phyloP scores from a whole-genome alignment of 2,113 vertebrate species.

The Menura novaehollandiae region DNA sequence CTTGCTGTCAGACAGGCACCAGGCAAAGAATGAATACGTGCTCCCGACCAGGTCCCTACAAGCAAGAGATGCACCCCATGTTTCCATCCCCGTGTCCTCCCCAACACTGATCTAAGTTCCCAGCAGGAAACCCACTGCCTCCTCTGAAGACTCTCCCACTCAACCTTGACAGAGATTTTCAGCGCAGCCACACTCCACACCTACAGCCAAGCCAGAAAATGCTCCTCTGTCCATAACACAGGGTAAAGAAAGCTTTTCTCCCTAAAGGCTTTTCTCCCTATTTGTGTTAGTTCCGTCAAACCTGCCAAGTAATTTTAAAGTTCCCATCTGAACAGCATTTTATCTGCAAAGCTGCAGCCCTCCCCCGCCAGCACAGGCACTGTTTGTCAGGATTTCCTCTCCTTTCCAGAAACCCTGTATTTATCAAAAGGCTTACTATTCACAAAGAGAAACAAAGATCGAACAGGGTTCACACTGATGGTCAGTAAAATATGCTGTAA shows the following conservation, averaged over 20 bases:
- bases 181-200: background rate
- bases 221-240: background rate
- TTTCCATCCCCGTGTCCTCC: background rate
- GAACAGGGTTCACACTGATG: background rate
- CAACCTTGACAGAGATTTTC: background rate
- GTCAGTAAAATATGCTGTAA: background rate
- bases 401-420: background rate
- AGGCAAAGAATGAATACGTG: background rate
- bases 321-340: background rate
- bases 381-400: constrained; percentile 49
- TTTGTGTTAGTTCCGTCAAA: background rate
- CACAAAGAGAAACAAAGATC: constrained; percentile 14
- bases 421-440: background rate
- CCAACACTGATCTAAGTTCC: background rate
- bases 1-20: constrained; percentile 79
- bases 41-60: background rate
- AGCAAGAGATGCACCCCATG: background rate
- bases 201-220: background rate
- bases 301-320: background rate
- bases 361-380: background rate
- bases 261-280: background rate
- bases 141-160: background rate
- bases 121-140: background rate
- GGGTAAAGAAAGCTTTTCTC: background rate
- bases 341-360: constrained; percentile 7